Base-by-base conservation (phyloP, 2,797 vertebrate genomes). In the Ctenopoma multispine region DNA sequence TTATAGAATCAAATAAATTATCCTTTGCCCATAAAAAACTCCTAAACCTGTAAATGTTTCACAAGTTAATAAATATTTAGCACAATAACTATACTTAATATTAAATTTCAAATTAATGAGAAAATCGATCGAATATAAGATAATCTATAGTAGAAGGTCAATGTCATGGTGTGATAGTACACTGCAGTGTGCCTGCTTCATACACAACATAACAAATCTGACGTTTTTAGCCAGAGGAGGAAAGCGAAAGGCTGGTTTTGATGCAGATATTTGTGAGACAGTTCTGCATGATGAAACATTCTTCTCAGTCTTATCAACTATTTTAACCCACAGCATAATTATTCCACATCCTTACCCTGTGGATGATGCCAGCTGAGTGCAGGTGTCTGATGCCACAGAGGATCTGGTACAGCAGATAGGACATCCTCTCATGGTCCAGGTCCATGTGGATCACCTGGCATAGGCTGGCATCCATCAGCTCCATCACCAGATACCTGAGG, bases 381-480 rank as follows among this genome's bases (percentile, higher is more conserved):
- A 99, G 94, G 82, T 99, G 97, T 77, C 97, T 95, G 91, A 98
- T 99, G 79, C 97, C 97, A 94, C 97, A 99, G 27, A 99, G 93
- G 93, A 99, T 99, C 92, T 99, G 97, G 87, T 99, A 99, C 51
- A 99, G 96, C 82, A 99, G 95, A 44, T 99, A 99, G 80, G 97
- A 99, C 97, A 99, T 99, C 89, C 97, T 94, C 90, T 99, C 97
- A 43, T 99, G 97, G 89, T 99, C 97, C 93, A 99, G 82, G 83
- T 99, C 97, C 97, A 99, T 99, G 84, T 98, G 97, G 91, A 98
- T 99, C 92, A 99, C 97, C 89, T 99, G 97, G 88, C 97, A 99
- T 66, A 99, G 94, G 82, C 97, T 99, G 81, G 97, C 97, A 84
- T 99, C 97, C 97, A 99, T 98, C 89, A 99, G 87, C 90, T 99